Percentiles rank a stretch among this genome's conserved stretches.
phyloP scores from a whole-genome alignment of 2,113 vertebrate species.

The Brienomyrus longianalis region DNA sequence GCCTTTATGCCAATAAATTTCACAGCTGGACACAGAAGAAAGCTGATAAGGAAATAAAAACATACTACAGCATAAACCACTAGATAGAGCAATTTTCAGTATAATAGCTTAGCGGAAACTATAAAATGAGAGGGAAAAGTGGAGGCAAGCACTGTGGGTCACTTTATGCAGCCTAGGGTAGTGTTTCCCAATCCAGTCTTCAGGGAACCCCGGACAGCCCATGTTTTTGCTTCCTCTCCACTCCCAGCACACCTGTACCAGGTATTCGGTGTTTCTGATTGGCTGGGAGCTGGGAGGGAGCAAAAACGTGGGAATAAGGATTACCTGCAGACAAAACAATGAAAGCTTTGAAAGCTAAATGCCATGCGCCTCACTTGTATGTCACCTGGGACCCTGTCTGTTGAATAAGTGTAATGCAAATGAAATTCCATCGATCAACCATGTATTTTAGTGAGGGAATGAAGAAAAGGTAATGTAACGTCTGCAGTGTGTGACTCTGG shows the following conservation, averaged over 20 bases:
- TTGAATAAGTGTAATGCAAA: not conserved
- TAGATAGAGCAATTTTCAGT: not conserved
- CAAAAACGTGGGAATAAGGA: not conserved
- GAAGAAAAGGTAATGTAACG: not conserved
- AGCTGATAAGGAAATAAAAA: not conserved
- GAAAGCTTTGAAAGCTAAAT: not conserved
- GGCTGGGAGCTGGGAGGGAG: no score
- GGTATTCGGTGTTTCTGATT: no score
- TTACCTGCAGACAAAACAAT: not conserved
- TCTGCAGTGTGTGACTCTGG: not conserved
- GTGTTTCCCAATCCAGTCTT: no score
- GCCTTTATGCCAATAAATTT: slow-evolving; percentile 93
- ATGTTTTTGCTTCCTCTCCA: no score
- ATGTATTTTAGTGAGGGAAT: not conserved
- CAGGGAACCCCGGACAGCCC: no score
- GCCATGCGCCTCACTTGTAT: not conserved
- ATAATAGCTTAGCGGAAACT: not conserved
- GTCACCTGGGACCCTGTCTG: not conserved
- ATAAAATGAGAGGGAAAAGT: not conserved
- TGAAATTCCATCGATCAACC: not conserved
- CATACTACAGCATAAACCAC: not conserved
- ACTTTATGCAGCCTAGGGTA: not conserved
- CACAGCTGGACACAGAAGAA: slow-evolving; percentile 56
- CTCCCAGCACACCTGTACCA: no score
- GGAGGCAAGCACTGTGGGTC: not conserved